Conservation (phyloP, 2,113 vertebrate genomes). For the Quiscalus mexicanus region DNA sequence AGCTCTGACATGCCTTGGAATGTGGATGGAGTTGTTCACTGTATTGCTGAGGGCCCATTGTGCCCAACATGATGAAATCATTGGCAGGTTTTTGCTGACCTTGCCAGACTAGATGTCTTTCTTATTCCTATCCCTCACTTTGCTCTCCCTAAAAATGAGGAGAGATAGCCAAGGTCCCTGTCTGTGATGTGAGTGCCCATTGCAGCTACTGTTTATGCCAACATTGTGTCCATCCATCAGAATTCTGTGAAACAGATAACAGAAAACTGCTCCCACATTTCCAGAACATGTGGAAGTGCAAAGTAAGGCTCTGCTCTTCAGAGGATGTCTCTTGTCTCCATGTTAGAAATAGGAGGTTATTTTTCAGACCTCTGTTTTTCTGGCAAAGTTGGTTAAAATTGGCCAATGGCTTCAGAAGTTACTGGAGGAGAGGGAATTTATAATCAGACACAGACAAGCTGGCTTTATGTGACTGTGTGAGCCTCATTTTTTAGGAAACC, state of each 20-base stretch:
- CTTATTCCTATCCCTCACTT: background rate
- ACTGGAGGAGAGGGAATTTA: constrained; percentile 56
- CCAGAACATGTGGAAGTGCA: background rate
- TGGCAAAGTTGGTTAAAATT: constrained; percentile 32
- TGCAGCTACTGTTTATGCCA: background rate
- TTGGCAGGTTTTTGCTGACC: background rate
- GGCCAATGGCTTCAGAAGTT: constrained; percentile 33
- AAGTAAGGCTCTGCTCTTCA: background rate
- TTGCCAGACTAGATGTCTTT: background rate
- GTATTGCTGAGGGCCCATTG: background rate
- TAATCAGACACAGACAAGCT: constrained; percentile 62
- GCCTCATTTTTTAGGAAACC: constrained; percentile 47
- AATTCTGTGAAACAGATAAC: background rate
- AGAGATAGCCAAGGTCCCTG: background rate
- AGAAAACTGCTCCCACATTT: background rate
- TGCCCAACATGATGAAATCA: background rate
- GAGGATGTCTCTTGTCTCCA: background rate
- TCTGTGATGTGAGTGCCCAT: background rate
- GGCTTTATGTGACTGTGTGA: constrained; percentile 30
- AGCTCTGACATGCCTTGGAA: background rate
- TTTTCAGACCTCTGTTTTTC: constrained; percentile 13
- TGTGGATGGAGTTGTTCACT: background rate
- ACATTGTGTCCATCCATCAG: background rate
- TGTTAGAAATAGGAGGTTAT: background rate
- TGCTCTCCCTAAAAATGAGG: background rate